Evolutionary conservation across 2,113 vertebrate species (phyloP).

Genomic region (Scomber colias): DNA sequence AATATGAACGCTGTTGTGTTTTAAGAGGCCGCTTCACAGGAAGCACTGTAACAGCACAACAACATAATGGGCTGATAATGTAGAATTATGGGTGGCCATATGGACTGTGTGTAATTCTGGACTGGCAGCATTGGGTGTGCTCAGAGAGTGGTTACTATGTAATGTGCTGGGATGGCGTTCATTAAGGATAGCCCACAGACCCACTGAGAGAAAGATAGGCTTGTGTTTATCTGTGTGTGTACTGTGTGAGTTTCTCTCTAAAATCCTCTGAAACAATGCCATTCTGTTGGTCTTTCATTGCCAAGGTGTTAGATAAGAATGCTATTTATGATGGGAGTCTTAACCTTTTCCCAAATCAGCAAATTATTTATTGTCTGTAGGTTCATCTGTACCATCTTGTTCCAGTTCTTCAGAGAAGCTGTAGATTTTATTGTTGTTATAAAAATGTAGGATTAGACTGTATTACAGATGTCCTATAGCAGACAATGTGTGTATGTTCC

Average conservation of each 20-base stretch:
- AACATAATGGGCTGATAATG: slow-evolving; percentile 58
- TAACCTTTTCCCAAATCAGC: too few relatives aligned
- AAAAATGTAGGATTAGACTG: too few relatives aligned
- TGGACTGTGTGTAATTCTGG: slow-evolving; percentile 20
- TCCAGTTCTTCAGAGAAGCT: background rate
- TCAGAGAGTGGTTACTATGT: slow-evolving; percentile 33
- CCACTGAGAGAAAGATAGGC: slow-evolving; percentile 1
- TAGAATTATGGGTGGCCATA: slow-evolving; percentile 1
- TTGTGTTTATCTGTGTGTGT: slow-evolving; percentile 12
- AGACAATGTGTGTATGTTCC: too few relatives aligned
- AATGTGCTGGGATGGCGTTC: slow-evolving; percentile 29
- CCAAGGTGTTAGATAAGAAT: too few relatives aligned
- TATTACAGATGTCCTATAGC: too few relatives aligned
- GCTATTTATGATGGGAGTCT: background rate
- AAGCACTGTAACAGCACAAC: slow-evolving; percentile 39
- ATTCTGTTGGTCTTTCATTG: background rate
- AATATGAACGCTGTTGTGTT: slow-evolving; percentile 22
- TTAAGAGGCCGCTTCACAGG: slow-evolving; percentile 45
- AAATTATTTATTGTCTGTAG: too few relatives aligned
- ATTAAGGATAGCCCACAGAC: slow-evolving; percentile 16
- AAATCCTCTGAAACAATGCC: background rate
- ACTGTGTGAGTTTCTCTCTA: background rate
- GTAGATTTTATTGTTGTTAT: too few relatives aligned
- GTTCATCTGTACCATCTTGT: too few relatives aligned
- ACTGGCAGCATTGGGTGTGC: background rate